These are phyloP conservation scores for Parapristionchus giblindavisi DNA, from an alignment of 2,888 invertebrate species.

Conservation along the genomic window DNA sequence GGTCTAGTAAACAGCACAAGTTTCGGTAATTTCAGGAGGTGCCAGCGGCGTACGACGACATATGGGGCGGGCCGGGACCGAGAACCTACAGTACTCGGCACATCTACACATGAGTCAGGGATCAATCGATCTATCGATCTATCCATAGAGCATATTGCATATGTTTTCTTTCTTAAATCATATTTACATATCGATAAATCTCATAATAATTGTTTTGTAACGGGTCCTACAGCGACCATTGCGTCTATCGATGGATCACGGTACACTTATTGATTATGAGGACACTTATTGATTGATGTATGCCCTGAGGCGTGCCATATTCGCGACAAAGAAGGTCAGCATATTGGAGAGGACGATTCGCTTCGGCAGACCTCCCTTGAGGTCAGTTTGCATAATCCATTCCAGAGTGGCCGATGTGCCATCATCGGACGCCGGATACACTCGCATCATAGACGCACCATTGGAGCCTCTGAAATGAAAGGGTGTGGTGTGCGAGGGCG, in stretches of 20 bases:
- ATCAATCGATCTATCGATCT: neutral
- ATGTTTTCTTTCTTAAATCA: no score
- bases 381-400: conserved; percentile 38
- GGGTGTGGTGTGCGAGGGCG: no score
- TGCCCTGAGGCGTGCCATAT: conserved; percentile 25
- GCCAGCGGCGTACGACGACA: conserved; percentile 21
- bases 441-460: conserved; percentile 26
- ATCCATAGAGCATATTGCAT: no score
- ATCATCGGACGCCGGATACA: conserved; percentile 1
- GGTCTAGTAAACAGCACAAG: neutral
- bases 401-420: conserved; percentile 12
- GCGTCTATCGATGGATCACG: no score
- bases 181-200: no score
- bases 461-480: conserved; percentile 20
- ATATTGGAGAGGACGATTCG: conserved; percentile 31
- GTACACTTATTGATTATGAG: no score
- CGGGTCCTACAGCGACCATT: no score
- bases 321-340: conserved; percentile 37
- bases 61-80: conserved; percentile 29
- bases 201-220: no score
- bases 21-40: conserved; percentile 4
- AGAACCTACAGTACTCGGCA: conserved; percentile 25
- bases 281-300: conserved; percentile 3
- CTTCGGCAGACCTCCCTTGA: conserved; percentile 38
- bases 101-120: conserved; percentile 26